A percentile compares a stretch with the other conserved stretches of the same genome.
These are phyloP conservation scores for Abrostola tripartita DNA, from an alignment of 2,888 invertebrate species.

Conservation along the genomic window DNA sequence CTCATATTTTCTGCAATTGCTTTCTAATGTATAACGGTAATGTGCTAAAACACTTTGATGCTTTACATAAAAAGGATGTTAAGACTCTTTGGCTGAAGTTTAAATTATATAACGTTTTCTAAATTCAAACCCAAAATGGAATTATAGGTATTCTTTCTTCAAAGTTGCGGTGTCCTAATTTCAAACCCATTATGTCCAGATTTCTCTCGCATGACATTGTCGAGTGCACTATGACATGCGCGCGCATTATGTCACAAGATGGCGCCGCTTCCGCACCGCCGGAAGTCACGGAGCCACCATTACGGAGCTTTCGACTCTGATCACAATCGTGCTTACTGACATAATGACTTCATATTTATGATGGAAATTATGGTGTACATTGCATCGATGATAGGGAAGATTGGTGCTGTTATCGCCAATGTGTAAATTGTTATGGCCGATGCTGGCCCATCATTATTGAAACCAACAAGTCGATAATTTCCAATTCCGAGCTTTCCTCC, in stretches of 20 bases:
- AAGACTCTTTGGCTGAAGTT: slow-evolving; percentile 4
- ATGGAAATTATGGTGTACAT: slow-evolving; percentile 30
- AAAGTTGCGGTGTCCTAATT: neutral
- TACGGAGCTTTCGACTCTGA: slow-evolving; percentile 63
- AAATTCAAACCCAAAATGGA: neutral
- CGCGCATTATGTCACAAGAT: slow-evolving; percentile 58
- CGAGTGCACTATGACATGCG: slow-evolving; percentile 44
- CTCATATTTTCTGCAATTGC: slow-evolving; percentile 45
- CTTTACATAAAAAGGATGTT: slow-evolving; percentile 33
- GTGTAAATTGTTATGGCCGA: neutral
- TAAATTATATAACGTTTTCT: neutral
- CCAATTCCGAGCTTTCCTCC: neutral
- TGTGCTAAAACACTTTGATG: slow-evolving; percentile 20
- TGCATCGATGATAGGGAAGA: slow-evolving; percentile 14
- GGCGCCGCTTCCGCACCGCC: slow-evolving; percentile 54
- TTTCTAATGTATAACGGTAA: slow-evolving; percentile 44
- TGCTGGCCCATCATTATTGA: neutral
- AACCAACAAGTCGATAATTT: neutral
- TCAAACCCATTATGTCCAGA: slow-evolving; percentile 11
- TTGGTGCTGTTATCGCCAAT: slow-evolving; percentile 14
- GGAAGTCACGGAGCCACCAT: slow-evolving; percentile 69
- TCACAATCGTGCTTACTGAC: slow-evolving; percentile 53
- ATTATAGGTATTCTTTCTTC: neutral
- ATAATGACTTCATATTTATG: slow-evolving; percentile 39
- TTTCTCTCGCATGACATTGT: slow-evolving; percentile 36